These are phyloP conservation scores for Atherix ibis DNA, from an alignment of 2,888 invertebrate species.

Conservation along the genomic window DNA sequence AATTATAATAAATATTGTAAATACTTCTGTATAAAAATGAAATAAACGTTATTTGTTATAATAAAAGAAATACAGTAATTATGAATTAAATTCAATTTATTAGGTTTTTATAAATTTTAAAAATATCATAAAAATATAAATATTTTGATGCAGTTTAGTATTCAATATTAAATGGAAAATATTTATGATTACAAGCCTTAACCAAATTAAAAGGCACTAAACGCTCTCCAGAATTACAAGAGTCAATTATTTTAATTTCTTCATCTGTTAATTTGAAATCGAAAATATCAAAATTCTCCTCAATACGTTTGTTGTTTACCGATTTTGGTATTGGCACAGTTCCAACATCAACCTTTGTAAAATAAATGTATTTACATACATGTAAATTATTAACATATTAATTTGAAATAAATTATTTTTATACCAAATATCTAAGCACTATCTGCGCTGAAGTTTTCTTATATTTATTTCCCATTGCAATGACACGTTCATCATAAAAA, in stretches of 20 bases:
- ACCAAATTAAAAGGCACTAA: slow-evolving; percentile 12
- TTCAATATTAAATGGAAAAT: slow-evolving; percentile 28
- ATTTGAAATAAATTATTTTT: slow-evolving; percentile 54
- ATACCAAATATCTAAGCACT: slow-evolving; percentile 42
- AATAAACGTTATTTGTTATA: no score
- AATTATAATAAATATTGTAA: no score
- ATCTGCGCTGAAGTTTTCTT: slow-evolving; percentile 53
- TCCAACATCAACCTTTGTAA: slow-evolving; percentile 36
- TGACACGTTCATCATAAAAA: slow-evolving; percentile 32
- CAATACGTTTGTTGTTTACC: slow-evolving; percentile 29
- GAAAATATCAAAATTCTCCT: slow-evolving; percentile 35
- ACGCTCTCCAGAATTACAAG: slow-evolving; percentile 33
- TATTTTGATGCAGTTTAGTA: no score
- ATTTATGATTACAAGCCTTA: slow-evolving; percentile 24
- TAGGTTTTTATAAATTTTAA: no score
- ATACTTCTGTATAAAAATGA: no score
- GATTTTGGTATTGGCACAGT: slow-evolving; percentile 37
- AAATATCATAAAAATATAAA: no score
- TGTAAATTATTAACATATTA: slow-evolving; percentile 43
- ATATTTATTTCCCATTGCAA: slow-evolving; percentile 46
- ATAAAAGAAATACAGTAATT: no score
- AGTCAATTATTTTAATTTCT: slow-evolving; percentile 35
- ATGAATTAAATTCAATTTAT: no score
- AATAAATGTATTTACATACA: slow-evolving; percentile 36
- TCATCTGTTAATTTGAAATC: slow-evolving; percentile 35